phyloP scores from a whole-genome alignment of 2,888 invertebrate genomes.

The Ctenicera cuprea region DNA sequence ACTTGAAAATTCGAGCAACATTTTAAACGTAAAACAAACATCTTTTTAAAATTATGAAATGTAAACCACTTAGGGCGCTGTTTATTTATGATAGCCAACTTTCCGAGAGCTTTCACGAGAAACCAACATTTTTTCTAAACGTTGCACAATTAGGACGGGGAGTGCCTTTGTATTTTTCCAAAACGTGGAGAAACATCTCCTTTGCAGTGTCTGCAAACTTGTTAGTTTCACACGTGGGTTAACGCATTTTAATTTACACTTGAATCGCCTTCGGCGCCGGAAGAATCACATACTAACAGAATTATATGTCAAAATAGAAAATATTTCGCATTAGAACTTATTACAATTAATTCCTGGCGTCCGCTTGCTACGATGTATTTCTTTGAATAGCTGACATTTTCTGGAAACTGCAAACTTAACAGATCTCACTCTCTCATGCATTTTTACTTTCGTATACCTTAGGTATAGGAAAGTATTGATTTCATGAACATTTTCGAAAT shows the following conservation, averaged over 20 bases:
- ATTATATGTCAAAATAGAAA: constrained; percentile 6
- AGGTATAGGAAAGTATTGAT: too few relatives aligned
- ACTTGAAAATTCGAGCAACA: background rate
- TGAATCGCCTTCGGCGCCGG: constrained; percentile 13
- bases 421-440: background rate
- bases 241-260: background rate
- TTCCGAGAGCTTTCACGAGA: constrained; percentile 16
- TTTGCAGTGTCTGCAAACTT: constrained; percentile 6
- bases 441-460: too few relatives aligned
- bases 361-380: background rate
- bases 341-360: background rate
- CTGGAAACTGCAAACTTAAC: background rate
- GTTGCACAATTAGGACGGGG: constrained; percentile 18
- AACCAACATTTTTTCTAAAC: background rate
- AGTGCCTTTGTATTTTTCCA: constrained; percentile 14
- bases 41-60: background rate
- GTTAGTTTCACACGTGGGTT: constrained; percentile 19
- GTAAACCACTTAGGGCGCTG: constrained; percentile 1
- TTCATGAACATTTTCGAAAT: too few relatives aligned
- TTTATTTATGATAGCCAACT: constrained; percentile 12
- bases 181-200: background rate
- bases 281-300: constrained; percentile 4
- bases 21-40: background rate
- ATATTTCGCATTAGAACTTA: background rate
- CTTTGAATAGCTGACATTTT: too few relatives aligned